A percentile compares a stretch with the other conserved stretches of the same genome.
phyloP scores from a whole-genome alignment of 1,140 invertebrate species.

The Drosophila ambigua region DNA sequence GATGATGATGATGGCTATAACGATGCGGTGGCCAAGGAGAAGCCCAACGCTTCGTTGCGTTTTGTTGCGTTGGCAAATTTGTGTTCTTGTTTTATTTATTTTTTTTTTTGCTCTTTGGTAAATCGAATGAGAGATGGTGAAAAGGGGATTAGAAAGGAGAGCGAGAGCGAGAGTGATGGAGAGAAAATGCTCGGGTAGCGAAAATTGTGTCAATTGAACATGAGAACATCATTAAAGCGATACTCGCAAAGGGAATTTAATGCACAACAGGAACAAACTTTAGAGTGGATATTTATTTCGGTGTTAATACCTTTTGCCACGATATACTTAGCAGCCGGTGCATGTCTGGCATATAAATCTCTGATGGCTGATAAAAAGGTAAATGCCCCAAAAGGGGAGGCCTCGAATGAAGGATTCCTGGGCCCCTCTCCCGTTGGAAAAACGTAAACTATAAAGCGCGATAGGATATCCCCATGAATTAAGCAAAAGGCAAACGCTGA shows the following conservation, averaged over 20 bases:
- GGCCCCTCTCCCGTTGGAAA: background rate
- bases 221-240: constrained; percentile 43
- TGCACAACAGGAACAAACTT: background rate
- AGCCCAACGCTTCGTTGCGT: constrained; percentile 43
- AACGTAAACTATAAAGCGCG: constrained; percentile 17
- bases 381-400: constrained; percentile 9
- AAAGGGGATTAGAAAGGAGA: too few species aligned
- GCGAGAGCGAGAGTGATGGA: background rate
- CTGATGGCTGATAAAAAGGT: constrained; percentile 8
- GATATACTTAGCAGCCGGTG: too few species aligned
- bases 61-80: constrained; percentile 70
- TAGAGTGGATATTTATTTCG: too few species aligned
- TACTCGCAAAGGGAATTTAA: background rate
- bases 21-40: constrained; percentile 38
- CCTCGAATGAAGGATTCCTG: constrained; percentile 17
- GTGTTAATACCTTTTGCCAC: too few species aligned
- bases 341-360: constrained; percentile 24
- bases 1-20: constrained; percentile 30
- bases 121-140: too few species aligned
- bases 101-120: too few species aligned
- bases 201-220: constrained; percentile 46
- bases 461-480: too few species aligned
- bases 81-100: background rate
- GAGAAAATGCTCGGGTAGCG: too few species aligned
- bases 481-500: constrained; percentile 26